A percentile compares a stretch with the other conserved stretches of the same genome.
Conservation (phyloP, 92 coral and sea anemone species). For the Epizoanthus ramosus region DNA sequence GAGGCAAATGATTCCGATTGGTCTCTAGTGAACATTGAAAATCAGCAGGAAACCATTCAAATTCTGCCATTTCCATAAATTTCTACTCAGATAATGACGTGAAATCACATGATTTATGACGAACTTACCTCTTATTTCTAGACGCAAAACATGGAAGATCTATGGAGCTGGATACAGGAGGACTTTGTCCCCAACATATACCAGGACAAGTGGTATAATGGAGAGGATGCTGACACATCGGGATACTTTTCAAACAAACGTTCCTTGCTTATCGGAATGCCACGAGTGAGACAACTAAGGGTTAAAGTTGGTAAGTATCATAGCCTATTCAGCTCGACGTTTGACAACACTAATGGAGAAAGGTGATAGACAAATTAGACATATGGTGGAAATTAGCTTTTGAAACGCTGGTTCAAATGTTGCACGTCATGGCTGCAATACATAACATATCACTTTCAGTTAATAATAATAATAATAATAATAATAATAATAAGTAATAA, state of each 20-base stretch:
- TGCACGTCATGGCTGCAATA: no score
- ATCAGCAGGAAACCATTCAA: no score
- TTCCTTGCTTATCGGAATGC: slow-evolving; percentile 43
- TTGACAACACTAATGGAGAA: not conserved
- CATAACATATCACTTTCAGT: no score
- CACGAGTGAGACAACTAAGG: slow-evolving; percentile 39
- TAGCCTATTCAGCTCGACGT: not conserved
- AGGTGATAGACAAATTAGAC: no score
- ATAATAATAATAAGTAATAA: no score
- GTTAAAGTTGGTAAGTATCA: slow-evolving; percentile 27
- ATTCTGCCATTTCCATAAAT: no score
- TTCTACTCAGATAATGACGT: no score
- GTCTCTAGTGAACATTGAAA: no score
- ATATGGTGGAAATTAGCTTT: no score
- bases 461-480: no score
- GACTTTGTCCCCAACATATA: slow-evolving; percentile 15
- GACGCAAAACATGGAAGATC: not conserved
- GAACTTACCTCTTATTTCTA: not conserved
- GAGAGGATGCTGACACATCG: not conserved
- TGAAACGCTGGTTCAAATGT: no score
- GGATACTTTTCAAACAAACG: slow-evolving; percentile 28
- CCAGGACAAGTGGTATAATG: slow-evolving; percentile 44
- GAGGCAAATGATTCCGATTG: no score
- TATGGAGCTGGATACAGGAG: slow-evolving; percentile 37
- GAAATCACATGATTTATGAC: not conserved